Evolutionary conservation across 2,113 vertebrate genomes (phyloP).

Genomic region (Nothoprocta perdicaria): DNA sequence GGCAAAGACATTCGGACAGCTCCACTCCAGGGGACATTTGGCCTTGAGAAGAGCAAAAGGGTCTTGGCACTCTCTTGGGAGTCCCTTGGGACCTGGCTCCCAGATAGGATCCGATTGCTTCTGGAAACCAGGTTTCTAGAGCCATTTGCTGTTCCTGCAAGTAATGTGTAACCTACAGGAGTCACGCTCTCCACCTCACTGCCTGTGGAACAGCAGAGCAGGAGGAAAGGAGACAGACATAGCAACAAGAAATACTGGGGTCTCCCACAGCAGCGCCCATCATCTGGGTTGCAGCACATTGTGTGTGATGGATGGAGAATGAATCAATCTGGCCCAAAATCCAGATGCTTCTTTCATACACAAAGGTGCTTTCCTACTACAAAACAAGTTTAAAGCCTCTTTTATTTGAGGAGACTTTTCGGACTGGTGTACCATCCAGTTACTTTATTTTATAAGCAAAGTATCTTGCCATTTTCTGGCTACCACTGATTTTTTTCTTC

Average conservation of each 20-base stretch:
- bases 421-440: background rate
- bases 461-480: background rate
- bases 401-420: background rate
- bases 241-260: rapidly evolving
- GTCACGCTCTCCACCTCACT: background rate
- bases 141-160: background rate
- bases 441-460: constrained; percentile 9
- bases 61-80: background rate
- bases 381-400: background rate
- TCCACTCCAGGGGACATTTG: background rate
- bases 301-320: background rate
- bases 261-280: background rate
- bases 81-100: background rate
- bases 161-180: too few relatives aligned
- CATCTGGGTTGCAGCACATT: background rate
- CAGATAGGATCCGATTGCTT: background rate
- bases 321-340: background rate
- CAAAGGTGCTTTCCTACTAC: background rate
- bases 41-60: background rate
- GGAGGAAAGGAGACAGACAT: rapidly evolving
- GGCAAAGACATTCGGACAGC: background rate
- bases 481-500: background rate
- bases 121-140: background rate
- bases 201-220: background rate
- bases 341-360: background rate